Evolutionary conservation across 2,888 invertebrate genomes (phyloP), one percentile per base, ranked within the genome.

Genomic region (Drosophila mimetica): DNA sequence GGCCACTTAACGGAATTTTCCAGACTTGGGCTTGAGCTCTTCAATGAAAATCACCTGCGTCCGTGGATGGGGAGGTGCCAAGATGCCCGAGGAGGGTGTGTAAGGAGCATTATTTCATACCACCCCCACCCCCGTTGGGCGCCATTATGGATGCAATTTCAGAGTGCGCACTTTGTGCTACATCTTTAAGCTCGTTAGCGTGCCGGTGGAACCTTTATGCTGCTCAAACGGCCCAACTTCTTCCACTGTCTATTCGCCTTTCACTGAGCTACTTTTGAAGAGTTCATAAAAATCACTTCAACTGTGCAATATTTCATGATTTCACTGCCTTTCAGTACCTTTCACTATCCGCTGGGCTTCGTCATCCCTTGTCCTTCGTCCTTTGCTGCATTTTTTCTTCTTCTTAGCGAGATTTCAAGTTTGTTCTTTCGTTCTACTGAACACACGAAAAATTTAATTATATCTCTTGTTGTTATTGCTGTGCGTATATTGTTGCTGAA

Each of bases 271-370:
- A 74, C 85, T 76, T 74, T 84, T 84, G 42, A 78, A 65, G 79
- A 84, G 79, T 86, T 84, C 72, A 82, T 86, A 86, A 86, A 86
- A 82, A 82, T 84, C 85, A 78, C 82, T 81, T 86, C 87, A 86
- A 78, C 85, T 82, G 74, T 71, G 87, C 82, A 86, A 82, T 86
- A 84, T 86, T 82, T 86, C 74, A 82, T 67, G 67, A 82, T 81
- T 83, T 70, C 60, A 47, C 82, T 66, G 74, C 72, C 34, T 25
- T 34, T 47, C 36, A 20, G 18, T 42, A 37, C 30, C 4, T 25
- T 8, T 9, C 20, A 22, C 44, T 44, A 14, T 39, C 36, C 42
- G 18, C 42, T 18, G 11, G 32, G 18, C 37, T 37, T 50, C 16
- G 53, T 28, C 25, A 18, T 16, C 32, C 28, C 16, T 41, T 36